A percentile compares a stretch with the other conserved stretches of the same genome.
phyloP scores from a whole-genome alignment of 2,113 vertebrate species.

The Microcebus tavaratra region DNA sequence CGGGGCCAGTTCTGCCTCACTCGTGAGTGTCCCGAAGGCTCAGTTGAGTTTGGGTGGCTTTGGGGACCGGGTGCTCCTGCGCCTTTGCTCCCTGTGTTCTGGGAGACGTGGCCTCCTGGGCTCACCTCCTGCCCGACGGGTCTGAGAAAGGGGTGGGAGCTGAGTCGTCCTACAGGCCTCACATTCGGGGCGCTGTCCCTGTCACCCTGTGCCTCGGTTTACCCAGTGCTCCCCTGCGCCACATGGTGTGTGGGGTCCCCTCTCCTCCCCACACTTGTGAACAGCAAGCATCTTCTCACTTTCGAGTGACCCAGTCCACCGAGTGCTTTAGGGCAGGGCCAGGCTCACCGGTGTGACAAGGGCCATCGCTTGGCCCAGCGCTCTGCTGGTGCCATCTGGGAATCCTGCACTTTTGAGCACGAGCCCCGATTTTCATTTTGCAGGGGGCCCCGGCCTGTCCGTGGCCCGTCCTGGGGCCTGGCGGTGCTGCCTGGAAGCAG shows the following conservation, averaged over 20 bases:
- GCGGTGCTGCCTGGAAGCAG: not conserved
- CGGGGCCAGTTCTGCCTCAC: not conserved
- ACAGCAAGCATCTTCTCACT: not conserved
- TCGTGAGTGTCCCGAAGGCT: rapidly evolving
- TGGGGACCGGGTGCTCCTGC: rapidly evolving
- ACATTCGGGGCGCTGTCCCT: rapidly evolving
- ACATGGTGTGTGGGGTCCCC: not conserved
- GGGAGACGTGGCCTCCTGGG: rapidly evolving
- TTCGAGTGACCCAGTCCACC: rapidly evolving
- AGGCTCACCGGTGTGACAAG: not conserved
- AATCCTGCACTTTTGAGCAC: rapidly evolving
- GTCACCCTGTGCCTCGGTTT: not conserved
- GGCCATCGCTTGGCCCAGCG: rapidly evolving
- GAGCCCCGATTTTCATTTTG: too few relatives aligned
- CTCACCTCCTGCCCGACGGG: rapidly evolving
- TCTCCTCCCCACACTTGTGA: not conserved
- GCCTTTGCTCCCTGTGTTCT: rapidly evolving
- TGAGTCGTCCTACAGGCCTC: rapidly evolving
- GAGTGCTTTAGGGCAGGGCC: not conserved
- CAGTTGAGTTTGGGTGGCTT: too few relatives aligned
- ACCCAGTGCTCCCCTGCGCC: not conserved
- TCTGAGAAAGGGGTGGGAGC: too few relatives aligned
- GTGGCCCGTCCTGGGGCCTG: not conserved
- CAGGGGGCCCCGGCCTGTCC: rapidly evolving
- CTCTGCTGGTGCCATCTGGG: rapidly evolving